A percentile compares a stretch with the other conserved stretches of the same genome.
Evolutionary conservation across 2,797 vertebrate species (phyloP).

Genomic region (Xerus rutilus): DNA sequence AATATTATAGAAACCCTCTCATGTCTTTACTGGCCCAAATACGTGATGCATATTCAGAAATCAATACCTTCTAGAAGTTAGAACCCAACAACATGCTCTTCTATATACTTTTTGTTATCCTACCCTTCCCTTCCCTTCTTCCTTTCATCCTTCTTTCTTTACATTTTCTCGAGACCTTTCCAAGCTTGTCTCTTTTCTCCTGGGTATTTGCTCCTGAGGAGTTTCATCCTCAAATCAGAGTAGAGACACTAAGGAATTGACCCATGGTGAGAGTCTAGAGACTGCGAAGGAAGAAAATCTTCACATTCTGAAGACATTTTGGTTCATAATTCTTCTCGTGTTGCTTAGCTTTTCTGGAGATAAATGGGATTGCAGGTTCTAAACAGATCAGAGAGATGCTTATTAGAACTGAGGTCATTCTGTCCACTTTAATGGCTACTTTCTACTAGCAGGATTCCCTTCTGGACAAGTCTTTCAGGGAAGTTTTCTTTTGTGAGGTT

Average conservation of each 20-base stretch:
- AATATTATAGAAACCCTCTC: slow-evolving; percentile 70
- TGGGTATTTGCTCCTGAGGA: neutral
- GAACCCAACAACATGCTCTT: neutral
- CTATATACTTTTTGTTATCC: neutral
- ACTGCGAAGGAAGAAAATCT: slow-evolving; percentile 44
- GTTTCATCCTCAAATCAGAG: neutral
- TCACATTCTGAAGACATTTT: neutral
- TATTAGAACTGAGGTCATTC: neutral
- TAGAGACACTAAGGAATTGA: neutral
- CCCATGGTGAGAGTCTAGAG: neutral
- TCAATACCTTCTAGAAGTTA: neutral
- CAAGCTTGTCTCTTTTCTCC: neutral
- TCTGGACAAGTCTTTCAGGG: neutral
- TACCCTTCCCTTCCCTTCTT: neutral
- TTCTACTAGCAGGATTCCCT: neutral
- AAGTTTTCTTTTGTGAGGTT: slow-evolving; percentile 20
- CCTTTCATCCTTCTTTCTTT: neutral
- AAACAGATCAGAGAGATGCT: neutral
- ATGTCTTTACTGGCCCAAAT: slow-evolving; percentile 42
- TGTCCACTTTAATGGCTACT: neutral
- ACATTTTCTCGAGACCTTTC: neutral
- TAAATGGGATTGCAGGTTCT: neutral
- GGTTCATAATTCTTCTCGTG: neutral
- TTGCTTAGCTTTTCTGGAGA: neutral
- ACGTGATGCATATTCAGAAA: neutral